A percentile compares a stretch with the other conserved stretches of the same genome.
Evolutionary conservation across 2,113 vertebrate genomes (phyloP).

Genomic region (cat (Felis catus)): DNA sequence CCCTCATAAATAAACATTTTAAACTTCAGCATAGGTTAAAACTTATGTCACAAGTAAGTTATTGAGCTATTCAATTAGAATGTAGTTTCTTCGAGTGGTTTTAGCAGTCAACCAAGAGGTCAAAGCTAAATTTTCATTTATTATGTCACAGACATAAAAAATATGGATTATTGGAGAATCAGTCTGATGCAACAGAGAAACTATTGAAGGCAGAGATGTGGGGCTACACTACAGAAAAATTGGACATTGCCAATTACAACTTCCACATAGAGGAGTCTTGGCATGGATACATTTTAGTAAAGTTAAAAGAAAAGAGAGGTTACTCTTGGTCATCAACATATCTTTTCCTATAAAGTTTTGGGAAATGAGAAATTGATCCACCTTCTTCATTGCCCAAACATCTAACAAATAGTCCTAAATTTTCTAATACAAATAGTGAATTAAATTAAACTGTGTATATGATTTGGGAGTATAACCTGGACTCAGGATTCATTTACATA

Average conservation of each 20-base stretch:
- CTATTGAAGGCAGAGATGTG: background rate
- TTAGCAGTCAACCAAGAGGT: background rate
- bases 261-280: background rate
- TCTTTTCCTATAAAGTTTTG: background rate
- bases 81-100: background rate
- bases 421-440: background rate
- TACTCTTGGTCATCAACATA: background rate
- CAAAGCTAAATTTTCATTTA: background rate
- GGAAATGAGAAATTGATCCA: background rate
- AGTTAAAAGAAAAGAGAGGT: background rate
- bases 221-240: rapidly evolving
- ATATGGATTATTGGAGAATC: background rate
- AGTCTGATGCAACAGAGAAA: background rate
- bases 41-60: background rate
- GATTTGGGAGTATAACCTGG: background rate
- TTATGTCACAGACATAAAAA: background rate
- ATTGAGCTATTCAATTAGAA: background rate
- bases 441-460: background rate
- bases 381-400: background rate
- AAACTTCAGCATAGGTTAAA: background rate
- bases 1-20: background rate
- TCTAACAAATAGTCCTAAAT: background rate
- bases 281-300: background rate
- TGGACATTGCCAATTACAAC: background rate
- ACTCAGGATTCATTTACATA: background rate